phyloP scores from a whole-genome alignment of 2,113 vertebrate species.

The western clawed frog (Xenopus tropicalis) region UCB_Xtro_10.0 CM004446.2:85158001-85158500 shows the following conservation, averaged over 20 bases:
- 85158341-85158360: not conserved
- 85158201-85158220: too few relatives aligned
- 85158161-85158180: too few relatives aligned
- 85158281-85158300: not conserved
- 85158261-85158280: constrained; percentile 5
- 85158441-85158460: constrained; percentile 38
- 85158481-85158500: constrained; percentile 18
- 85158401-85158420: not conserved
- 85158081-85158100: too few relatives aligned
- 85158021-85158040: too few relatives aligned
- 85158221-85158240: constrained; percentile 43
- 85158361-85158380: constrained; percentile 8
- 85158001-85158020: too few relatives aligned
- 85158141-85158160: too few relatives aligned
- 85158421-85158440: constrained; percentile 1
- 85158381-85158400: constrained; percentile 15
- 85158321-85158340: constrained; percentile 29
- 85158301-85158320: constrained; percentile 20
- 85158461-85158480: constrained; percentile 33
- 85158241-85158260: not conserved
- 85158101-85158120: too few relatives aligned
- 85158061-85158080: too few relatives aligned
- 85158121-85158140: too few relatives aligned
- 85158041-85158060: too few relatives aligned
- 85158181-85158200: too few relatives aligned